Conservation (phyloP, 2,797 vertebrate species). For the Semotilus atromaculatus region DNA sequence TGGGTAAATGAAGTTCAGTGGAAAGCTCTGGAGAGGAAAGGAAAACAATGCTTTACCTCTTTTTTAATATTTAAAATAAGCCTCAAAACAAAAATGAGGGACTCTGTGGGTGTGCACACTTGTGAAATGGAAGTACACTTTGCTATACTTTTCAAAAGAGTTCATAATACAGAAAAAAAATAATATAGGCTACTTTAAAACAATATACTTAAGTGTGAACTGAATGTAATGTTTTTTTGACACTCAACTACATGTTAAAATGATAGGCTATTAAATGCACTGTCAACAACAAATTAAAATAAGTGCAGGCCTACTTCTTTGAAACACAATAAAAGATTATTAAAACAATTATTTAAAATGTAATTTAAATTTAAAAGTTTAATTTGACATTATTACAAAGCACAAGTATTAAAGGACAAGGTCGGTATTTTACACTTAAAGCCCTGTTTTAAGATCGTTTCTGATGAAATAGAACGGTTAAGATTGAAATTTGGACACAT, state of each 20-base stretch:
- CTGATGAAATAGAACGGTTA: too few relatives aligned
- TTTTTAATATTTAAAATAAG: not conserved
- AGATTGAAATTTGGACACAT: too few relatives aligned
- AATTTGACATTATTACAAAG: too few relatives aligned
- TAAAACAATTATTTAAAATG: too few relatives aligned
- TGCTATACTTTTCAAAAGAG: not conserved
- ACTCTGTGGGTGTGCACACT: not conserved
- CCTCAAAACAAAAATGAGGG: not conserved
- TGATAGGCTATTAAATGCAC: not conserved
- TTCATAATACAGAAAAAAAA: not conserved
- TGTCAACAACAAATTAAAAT: too few relatives aligned
- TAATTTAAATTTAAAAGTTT: too few relatives aligned
- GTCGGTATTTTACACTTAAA: too few relatives aligned
- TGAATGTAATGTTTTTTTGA: not conserved
- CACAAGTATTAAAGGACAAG: too few relatives aligned
- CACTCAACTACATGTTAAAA: not conserved
- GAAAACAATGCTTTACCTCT: slow-evolving; percentile 59
- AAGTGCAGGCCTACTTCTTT: too few relatives aligned
- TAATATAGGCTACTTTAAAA: not conserved
- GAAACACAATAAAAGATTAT: too few relatives aligned
- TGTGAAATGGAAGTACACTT: not conserved
- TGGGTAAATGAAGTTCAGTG: slow-evolving; percentile 46
- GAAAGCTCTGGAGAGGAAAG: slow-evolving; percentile 67
- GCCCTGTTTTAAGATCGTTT: too few relatives aligned
- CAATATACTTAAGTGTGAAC: not conserved